Evolutionary conservation across 2,797 vertebrate genomes (phyloP), one percentile per base, ranked within the genome.

Genomic region (Aldrovandia affinis): DNA sequence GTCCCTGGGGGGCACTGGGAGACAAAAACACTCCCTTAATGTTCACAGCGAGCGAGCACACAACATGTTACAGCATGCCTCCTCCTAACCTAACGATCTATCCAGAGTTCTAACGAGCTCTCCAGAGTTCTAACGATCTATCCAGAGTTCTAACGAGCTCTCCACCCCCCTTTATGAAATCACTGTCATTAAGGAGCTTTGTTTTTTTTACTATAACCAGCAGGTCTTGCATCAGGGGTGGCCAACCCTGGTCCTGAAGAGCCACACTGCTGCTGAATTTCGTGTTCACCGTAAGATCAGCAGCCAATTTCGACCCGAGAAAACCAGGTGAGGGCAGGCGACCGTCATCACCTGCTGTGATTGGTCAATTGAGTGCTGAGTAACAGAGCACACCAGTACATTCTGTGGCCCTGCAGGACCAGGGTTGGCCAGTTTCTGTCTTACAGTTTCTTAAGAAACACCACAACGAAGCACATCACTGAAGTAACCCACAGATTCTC

Each of bases 1-100:
- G 61, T 20, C 89, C 86, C 55, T 83, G 81, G 85, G 84, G 52
- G 89, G 85, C 20, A 82, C 90, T 90, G 82, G 28, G 15, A 81
- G 50, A 14, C 5, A 68, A 70, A 50, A 36, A 78, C 52, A 81
- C 0, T n/a, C 18, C 55, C 8, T 28, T 28, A 68, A 30, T 57
- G 55, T 68, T 36, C 68, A n/a, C 50, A 54, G 44, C 42, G 20
- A 54, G 59, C 63, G 59, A 9, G 1, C 44, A 68, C 22, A 25
- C 18, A 44, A 4, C 50, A 50, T 73, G 55, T 36, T 1, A 8
- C 36, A 36, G 30, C 42, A 77, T 47, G 20, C 33, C 30, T 25
- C n/a, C n/a, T n/a, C n/a, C 63, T 47, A 2, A 14, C 28, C 5
- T 52, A 78, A 28, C 52, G 47, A 52, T 1, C 47, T 42, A n/a